Conservation (phyloP, 2,113 vertebrate genomes). For the Leptodactylus fuscus region DNA sequence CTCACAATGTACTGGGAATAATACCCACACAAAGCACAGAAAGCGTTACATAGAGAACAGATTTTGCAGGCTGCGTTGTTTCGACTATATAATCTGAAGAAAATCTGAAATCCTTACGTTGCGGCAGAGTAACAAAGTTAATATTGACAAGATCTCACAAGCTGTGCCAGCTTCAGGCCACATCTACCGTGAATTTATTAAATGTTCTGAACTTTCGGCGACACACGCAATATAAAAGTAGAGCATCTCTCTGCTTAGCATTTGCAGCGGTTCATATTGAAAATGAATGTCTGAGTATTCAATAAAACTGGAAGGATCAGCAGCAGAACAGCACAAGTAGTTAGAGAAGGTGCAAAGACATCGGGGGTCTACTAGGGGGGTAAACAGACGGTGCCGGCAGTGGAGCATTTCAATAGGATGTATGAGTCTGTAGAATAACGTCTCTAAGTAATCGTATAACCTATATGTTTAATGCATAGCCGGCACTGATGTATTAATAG, state of each 20-base stretch:
- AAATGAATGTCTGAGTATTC: slow-evolving; percentile 6
- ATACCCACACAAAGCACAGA: not conserved
- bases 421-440: not conserved
- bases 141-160: slow-evolving; percentile 20
- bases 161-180: slow-evolving; percentile 13
- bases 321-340: not conserved
- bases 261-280: not conserved
- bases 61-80: not conserved
- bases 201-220: slow-evolving; percentile 2
- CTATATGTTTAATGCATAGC: not conserved
- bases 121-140: slow-evolving; percentile 1
- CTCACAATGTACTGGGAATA: not conserved
- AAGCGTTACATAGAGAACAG: not conserved
- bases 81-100: not conserved
- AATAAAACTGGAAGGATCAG: not conserved
- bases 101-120: slow-evolving; percentile 6
- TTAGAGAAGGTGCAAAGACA: not conserved
- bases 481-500: not conserved
- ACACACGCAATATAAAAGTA: not conserved
- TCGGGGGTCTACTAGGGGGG: not conserved
- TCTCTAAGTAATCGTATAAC: not conserved
- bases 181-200: slow-evolving; percentile 11
- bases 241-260: not conserved
- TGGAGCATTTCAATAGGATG: not conserved
- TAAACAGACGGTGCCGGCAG: not conserved